These are phyloP conservation scores for Mohoua ochrocephala DNA, from an alignment of 2,113 vertebrate species.

Conservation along the genomic window DNA sequence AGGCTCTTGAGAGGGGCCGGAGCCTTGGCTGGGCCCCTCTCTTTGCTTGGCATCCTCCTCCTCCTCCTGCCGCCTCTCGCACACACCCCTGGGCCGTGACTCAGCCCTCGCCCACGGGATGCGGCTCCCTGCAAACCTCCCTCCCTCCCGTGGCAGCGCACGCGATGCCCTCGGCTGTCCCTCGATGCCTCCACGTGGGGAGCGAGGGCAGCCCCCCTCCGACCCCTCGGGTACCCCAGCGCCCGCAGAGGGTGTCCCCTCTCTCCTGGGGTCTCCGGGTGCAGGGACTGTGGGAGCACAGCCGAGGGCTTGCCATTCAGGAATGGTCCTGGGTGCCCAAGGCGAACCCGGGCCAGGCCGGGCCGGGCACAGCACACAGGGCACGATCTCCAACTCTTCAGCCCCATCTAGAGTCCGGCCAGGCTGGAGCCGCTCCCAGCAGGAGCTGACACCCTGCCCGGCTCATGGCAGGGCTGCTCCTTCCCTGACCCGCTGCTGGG, in stretches of 20 bases:
- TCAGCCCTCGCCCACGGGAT: constrained; percentile 42
- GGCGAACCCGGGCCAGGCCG: not conserved
- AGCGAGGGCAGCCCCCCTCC: not conserved
- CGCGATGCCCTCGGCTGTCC: not conserved
- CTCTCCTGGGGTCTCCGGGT: not conserved
- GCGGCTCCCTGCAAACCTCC: not conserved
- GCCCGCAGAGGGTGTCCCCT: not conserved
- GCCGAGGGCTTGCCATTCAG: not conserved
- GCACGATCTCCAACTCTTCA: not conserved
- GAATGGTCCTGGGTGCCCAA: not conserved
- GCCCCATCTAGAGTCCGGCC: constrained; percentile 51
- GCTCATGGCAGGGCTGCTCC: not conserved
- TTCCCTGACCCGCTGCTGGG: not conserved
- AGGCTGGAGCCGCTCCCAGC: not conserved
- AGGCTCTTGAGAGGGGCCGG: not conserved
- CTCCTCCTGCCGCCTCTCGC: not conserved
- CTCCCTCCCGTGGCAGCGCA: not conserved
- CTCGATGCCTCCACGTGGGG: not conserved
- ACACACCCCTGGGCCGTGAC: not conserved
- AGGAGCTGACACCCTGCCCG: not conserved
- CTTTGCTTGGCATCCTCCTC: not conserved
- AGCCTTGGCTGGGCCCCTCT: not conserved
- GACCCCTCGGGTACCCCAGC: not conserved
- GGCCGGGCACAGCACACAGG: not conserved
- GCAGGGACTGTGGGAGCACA: not conserved